phyloP scores from a whole-genome alignment of 2,113 vertebrate species.

The Zosterops hypoxanthus region DNA sequence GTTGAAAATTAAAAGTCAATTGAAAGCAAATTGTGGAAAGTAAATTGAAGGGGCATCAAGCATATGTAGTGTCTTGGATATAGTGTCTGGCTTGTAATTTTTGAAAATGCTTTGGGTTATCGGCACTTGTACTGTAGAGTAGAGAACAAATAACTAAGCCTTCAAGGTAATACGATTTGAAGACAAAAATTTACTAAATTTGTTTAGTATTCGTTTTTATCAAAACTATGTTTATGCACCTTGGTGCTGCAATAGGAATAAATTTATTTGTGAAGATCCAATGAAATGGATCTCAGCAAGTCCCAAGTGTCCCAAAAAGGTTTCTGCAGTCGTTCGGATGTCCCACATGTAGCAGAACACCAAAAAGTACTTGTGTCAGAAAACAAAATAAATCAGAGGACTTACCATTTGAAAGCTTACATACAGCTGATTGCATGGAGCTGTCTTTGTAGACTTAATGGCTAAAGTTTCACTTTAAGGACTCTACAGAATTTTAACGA shows the following conservation, averaged over 20 bases:
- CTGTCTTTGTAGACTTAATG: not conserved
- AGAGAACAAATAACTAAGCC: not conserved
- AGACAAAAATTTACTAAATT: not conserved
- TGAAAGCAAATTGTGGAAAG: conserved; percentile 33
- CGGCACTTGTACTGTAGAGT: not conserved
- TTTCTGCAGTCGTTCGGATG: not conserved
- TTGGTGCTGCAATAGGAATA: not conserved
- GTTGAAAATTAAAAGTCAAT: conserved; percentile 50
- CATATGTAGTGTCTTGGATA: not conserved
- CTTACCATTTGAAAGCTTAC: not conserved
- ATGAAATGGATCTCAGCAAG: not conserved
- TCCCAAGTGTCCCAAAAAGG: not conserved
- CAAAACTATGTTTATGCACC: not conserved
- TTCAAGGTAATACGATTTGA: not conserved
- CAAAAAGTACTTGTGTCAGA: not conserved
- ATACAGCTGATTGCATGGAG: not conserved
- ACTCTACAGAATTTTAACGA: not conserved
- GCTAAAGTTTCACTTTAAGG: not conserved
- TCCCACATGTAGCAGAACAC: not conserved
- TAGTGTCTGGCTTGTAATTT: conserved; percentile 1
- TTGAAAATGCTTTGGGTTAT: not conserved
- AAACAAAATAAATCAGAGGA: not conserved
- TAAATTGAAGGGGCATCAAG: conserved; percentile 17
- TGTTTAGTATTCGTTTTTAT: not conserved
- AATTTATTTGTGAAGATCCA: not conserved